phyloP scores from a whole-genome alignment of 2,113 vertebrate genomes.

The Phodopus roborovskii region DNA sequence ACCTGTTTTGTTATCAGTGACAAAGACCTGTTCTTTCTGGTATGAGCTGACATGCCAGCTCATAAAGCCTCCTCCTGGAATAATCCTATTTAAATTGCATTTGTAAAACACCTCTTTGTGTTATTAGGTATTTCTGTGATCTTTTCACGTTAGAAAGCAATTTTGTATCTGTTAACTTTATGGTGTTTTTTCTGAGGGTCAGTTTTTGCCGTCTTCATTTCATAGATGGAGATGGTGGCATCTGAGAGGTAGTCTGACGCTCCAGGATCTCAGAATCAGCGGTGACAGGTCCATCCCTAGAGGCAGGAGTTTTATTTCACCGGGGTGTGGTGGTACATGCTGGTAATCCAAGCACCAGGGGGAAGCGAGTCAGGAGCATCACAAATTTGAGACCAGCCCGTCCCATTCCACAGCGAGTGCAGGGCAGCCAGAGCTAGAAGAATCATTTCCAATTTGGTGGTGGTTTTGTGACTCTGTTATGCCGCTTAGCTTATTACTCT shows the following conservation, averaged over 20 bases:
- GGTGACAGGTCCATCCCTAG: neutral
- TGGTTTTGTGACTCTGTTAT: neutral
- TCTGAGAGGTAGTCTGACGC: neutral
- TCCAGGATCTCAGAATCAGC: neutral
- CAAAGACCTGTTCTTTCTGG: neutral
- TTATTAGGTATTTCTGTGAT: neutral
- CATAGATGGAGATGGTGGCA: neutral
- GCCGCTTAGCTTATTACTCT: neutral
- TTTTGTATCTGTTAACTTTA: conserved; percentile 1
- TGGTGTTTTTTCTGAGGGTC: neutral
- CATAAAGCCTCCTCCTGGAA: neutral
- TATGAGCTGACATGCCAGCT: neutral
- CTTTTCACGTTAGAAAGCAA: neutral
- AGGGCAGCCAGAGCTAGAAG: neutral
- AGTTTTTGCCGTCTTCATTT: neutral
- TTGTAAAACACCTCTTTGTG: neutral
- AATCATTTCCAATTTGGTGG: neutral
- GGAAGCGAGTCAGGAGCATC: neutral
- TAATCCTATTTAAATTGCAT: neutral
- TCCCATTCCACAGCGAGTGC: neutral
- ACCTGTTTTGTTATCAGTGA: neutral
- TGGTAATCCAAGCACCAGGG: neutral
- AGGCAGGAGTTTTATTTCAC: neutral
- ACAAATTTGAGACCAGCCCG: neutral
- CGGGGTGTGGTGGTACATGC: neutral